Evolutionary conservation across 2,113 vertebrate genomes (phyloP).

Genomic region (Proterorhinus semilunaris): DNA sequence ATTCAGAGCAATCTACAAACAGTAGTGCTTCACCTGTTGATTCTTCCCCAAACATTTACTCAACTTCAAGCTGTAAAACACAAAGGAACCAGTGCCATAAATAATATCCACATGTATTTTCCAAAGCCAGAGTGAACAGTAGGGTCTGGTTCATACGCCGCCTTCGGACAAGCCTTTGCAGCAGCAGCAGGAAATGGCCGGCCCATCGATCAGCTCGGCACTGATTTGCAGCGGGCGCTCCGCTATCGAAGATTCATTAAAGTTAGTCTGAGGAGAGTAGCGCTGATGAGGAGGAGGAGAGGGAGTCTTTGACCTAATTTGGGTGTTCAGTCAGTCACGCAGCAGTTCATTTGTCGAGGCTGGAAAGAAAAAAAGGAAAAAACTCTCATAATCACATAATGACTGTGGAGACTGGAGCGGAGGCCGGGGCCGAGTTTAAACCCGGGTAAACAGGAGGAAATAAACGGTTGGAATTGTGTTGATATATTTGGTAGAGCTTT

Average conservation of each 20-base stretch:
- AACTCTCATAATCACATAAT: slow-evolving; percentile 39
- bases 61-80: no score
- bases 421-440: not conserved
- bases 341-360: slow-evolving; percentile 32
- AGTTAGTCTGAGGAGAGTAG: slow-evolving; percentile 40
- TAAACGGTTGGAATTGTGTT: not conserved
- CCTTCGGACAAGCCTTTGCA: not conserved
- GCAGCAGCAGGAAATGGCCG: slow-evolving; percentile 38
- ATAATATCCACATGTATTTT: no score
- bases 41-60: no score
- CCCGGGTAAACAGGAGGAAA: no score
- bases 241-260: slow-evolving; percentile 47
- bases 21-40: no score
- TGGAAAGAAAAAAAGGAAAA: slow-evolving; percentile 11
- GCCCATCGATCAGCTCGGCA: slow-evolving; percentile 44
- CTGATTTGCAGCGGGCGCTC: slow-evolving; percentile 56
- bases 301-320: slow-evolving; percentile 54
- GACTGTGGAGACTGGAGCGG: slow-evolving; percentile 21
- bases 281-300: slow-evolving; percentile 31
- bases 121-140: no score
- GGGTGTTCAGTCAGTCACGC: slow-evolving; percentile 38
- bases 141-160: no score
- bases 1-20: no score
- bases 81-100: no score
- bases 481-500: no score